These are phyloP conservation scores for Agrochola litura DNA, from an alignment of 2,888 invertebrate species.

Conservation along the genomic window DNA sequence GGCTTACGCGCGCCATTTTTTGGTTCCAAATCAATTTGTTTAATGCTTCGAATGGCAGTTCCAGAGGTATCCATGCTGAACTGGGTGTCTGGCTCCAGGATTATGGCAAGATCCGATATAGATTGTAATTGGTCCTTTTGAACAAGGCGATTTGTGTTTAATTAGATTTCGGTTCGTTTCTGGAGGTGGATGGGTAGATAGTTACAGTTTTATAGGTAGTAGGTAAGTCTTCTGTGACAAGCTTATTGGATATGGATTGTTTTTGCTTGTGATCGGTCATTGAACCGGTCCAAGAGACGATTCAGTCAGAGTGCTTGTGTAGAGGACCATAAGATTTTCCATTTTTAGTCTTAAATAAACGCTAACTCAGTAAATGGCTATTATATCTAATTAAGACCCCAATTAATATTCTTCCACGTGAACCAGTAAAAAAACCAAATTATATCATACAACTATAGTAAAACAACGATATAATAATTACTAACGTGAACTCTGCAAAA, in stretches of 20 bases:
- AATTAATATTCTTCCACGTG: not conserved
- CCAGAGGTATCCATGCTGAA: slow-evolving; percentile 52
- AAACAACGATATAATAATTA: slow-evolving; percentile 21
- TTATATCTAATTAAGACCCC: not conserved
- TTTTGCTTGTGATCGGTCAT: not conserved
- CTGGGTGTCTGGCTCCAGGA: slow-evolving; percentile 42
- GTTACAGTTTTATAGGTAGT: not conserved
- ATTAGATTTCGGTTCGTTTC: slow-evolving; percentile 39
- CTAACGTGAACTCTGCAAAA: slow-evolving; percentile 1
- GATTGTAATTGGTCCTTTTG: slow-evolving; percentile 52
- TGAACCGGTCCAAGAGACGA: not conserved
- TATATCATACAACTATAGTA: not conserved
- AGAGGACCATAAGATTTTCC: not conserved
- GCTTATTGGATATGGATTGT: not conserved
- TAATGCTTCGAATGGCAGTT: slow-evolving; percentile 72
- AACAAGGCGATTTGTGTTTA: slow-evolving; percentile 44
- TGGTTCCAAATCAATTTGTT: slow-evolving; percentile 77
- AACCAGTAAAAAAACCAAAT: not conserved
- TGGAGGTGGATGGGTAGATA: not conserved
- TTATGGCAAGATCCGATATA: slow-evolving; percentile 48
- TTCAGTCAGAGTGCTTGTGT: not conserved
- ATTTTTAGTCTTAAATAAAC: not conserved
- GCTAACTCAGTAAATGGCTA: not conserved
- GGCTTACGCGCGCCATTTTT: slow-evolving; percentile 70
- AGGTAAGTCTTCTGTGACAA: not conserved